Base-by-base conservation (phyloP, 2,888 invertebrate genomes). In the Torymus auratus region DNA sequence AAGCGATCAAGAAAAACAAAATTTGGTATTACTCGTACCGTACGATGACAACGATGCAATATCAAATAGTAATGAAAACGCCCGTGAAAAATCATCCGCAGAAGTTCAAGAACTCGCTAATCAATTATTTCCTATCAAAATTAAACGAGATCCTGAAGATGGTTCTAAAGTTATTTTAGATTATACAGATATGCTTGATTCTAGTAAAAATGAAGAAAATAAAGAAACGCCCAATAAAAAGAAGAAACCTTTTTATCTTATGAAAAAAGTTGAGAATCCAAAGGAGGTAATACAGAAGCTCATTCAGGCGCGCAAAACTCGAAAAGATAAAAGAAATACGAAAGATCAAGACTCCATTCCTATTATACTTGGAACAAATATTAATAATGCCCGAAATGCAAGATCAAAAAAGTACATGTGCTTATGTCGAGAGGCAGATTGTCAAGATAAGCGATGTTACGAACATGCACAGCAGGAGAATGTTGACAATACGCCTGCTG, bases 401-500 rank as follows among this genome's bases (percentile, higher is more conserved):
- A 65, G 76, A 71, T 53, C 73, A 81, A 85, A 84, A n/a, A 85
- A 85, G 64, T 87, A 84, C 82, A 73, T 85, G 60, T 88, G 88
- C 58, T 85, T 84, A 13, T 87, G 87, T 64, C 58, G 83, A 28
- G 84, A 86, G 2, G 70, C 72, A 3, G 56, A 79, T 5, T 84
- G 83, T 50, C 62, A 56, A 28, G 41, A 68, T 23, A 28, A 62
- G 60, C 53, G 20, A 20, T 82, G 80, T 56, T 3, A 74, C 15
- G 68, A 65, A 52, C 52, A 56, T 17, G 11, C 2, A 2, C 15
- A 56, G 0, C 50, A 75, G 28, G 64, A 64, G 11, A 64, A 70
- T 53, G 52, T 50, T 0, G 58, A 61, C 15, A 55, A 58, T 20
- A 65, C 17, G 2, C 70, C 76, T 13, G 28, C 23, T 5, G 70